A percentile compares a stretch with the other conserved stretches of the same genome.
Evolutionary conservation across 2,888 invertebrate genomes (phyloP).

Genomic region (Chrysolina oricalcia): DNA sequence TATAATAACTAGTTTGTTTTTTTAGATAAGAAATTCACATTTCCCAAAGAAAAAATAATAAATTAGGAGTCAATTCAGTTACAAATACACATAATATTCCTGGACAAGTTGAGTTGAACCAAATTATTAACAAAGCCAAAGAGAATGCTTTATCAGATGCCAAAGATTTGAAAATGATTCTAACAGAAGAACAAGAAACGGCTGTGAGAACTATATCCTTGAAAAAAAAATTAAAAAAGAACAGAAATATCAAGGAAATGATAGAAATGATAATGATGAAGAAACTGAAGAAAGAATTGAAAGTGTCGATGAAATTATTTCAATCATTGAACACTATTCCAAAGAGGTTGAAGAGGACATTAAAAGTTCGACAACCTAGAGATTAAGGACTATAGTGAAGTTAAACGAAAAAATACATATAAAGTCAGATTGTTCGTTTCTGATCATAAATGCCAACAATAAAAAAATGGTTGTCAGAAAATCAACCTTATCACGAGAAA

Average conservation of each 20-base stretch:
- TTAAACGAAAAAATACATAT: not conserved
- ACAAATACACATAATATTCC: not conserved
- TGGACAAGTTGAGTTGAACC: not conserved
- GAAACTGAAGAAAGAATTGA: no score
- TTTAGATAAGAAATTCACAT: not conserved
- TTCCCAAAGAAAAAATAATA: not conserved
- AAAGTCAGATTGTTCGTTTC: not conserved
- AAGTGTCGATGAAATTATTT: no score
- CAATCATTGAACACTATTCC: no score
- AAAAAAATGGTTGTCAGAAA: no score
- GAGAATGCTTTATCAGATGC: not conserved
- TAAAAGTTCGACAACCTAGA: not conserved
- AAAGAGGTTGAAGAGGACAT: no score
- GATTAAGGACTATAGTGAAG: not conserved
- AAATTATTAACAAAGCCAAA: not conserved
- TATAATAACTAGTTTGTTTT: no score
- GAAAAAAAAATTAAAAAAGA: not conserved
- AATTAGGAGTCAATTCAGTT: not conserved
- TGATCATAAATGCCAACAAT: slow-evolving; percentile 5
- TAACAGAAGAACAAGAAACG: slow-evolving; percentile 9
- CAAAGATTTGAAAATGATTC: not conserved
- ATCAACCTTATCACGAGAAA: no score
- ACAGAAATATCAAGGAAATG: not conserved
- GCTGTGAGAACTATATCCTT: not conserved
- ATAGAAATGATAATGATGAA: not conserved